phyloP scores from a whole-genome alignment of 2,113 vertebrate species.

The Sinocyclocheilus rhinocerous region DNA sequence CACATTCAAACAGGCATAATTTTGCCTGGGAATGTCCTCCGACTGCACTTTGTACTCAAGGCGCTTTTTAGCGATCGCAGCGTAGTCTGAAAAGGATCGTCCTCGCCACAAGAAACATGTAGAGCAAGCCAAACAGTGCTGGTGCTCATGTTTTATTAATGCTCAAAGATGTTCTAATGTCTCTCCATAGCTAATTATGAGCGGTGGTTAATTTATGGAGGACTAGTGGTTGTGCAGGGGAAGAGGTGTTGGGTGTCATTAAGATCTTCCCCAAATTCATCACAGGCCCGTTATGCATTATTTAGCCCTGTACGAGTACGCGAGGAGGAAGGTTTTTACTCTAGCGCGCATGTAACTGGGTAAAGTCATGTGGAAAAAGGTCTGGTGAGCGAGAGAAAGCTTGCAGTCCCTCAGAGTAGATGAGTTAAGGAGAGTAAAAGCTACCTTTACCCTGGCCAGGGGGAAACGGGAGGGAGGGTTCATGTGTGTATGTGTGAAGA shows the following conservation, averaged over 20 bases:
- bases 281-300: slow-evolving; percentile 72
- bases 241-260: slow-evolving; percentile 71
- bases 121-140: slow-evolving; percentile 55
- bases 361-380: slow-evolving; percentile 80
- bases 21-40: background rate
- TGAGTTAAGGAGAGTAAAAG: slow-evolving; percentile 92
- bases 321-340: slow-evolving; percentile 73
- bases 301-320: slow-evolving; percentile 69
- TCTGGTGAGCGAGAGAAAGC: slow-evolving; percentile 66
- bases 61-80: slow-evolving; percentile 21
- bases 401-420: slow-evolving; percentile 74
- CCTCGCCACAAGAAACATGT: slow-evolving; percentile 33
- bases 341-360: slow-evolving; percentile 70
- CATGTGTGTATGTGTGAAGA: slow-evolving; percentile 64
- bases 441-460: slow-evolving; percentile 80
- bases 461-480: slow-evolving; percentile 61
- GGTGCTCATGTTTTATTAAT: slow-evolving; percentile 72
- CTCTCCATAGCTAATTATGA: slow-evolving; percentile 67
- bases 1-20: slow-evolving; percentile 37
- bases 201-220: slow-evolving; percentile 67
- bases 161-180: slow-evolving; percentile 65
- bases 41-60: background rate
- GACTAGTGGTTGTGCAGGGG: slow-evolving; percentile 53
- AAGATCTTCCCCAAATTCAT: slow-evolving; percentile 75
- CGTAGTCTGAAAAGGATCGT: slow-evolving; percentile 38